These are phyloP conservation scores for Orchestes rusci DNA, from an alignment of 2,888 invertebrate genomes.

Conservation along the genomic window DNA sequence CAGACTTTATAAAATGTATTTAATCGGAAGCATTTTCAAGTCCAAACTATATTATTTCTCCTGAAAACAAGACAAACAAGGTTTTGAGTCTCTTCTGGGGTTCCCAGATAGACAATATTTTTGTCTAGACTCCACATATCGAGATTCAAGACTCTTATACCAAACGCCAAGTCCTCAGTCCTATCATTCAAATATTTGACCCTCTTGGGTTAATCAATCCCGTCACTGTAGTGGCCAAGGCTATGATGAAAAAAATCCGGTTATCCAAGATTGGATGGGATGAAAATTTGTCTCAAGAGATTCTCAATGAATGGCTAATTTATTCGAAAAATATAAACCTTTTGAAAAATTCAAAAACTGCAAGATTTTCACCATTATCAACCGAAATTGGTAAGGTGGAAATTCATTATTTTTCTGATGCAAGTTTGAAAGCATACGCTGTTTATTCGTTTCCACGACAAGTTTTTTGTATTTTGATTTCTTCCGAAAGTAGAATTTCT, in stretches of 20 bases:
- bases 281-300: not conserved
- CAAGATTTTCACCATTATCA: conserved; percentile 14
- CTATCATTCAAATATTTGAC: conserved; percentile 16
- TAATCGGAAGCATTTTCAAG: not conserved
- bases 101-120: conserved; percentile 11
- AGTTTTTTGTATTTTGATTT: conserved; percentile 4
- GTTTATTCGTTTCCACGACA: too few relatives aligned
- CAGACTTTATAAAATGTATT: conserved; percentile 3
- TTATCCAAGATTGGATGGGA: conserved; percentile 17
- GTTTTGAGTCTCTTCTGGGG: conserved; percentile 14
- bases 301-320: conserved; percentile 11
- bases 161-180: conserved; percentile 15
- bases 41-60: not conserved
- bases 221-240: conserved; percentile 15
- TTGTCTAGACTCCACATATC: conserved; percentile 7
- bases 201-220: conserved; percentile 18
- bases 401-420: too few relatives aligned
- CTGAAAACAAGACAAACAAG: conserved; percentile 8
- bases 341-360: conserved; percentile 10
- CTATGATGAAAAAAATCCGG: conserved; percentile 22
- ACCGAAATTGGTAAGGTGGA: too few relatives aligned
- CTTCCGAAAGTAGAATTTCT: too few relatives aligned
- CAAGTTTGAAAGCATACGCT: too few relatives aligned
- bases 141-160: not conserved
- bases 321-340: conserved; percentile 5